These are phyloP conservation scores for Sinodicranocentrus sp. DNA, from an alignment of 2,888 invertebrate species.

Conservation along the genomic window DNA sequence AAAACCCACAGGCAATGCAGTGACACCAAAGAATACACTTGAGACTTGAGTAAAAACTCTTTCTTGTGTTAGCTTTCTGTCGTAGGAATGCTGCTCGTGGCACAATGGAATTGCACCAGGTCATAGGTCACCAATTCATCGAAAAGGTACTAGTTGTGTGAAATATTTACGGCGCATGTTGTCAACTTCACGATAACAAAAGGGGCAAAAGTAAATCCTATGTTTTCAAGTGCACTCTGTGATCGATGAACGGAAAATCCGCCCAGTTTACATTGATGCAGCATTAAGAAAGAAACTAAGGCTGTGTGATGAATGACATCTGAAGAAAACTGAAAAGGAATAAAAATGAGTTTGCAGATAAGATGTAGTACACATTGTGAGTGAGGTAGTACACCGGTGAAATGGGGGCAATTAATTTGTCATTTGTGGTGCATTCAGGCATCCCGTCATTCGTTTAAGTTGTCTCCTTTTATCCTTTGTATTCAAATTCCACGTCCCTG, in stretches of 20 bases:
- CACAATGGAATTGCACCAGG: neutral
- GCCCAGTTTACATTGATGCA: slow-evolving; percentile 32
- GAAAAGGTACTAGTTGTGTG: too few species aligned
- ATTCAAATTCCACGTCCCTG: too few species aligned
- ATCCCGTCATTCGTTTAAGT: too few species aligned
- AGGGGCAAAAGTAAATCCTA: too few species aligned
- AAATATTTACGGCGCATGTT: too few species aligned
- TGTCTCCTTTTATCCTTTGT: too few species aligned
- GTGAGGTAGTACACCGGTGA: neutral
- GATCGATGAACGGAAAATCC: slow-evolving; percentile 12
- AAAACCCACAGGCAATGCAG: too few species aligned
- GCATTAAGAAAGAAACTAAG: slow-evolving; percentile 4
- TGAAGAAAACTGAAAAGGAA: slow-evolving; percentile 6
- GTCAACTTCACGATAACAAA: too few species aligned
- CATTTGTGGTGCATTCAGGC: too few species aligned
- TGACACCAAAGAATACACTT: neutral
- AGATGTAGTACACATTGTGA: neutral
- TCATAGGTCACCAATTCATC: slow-evolving; percentile 27
- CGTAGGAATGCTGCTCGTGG: neutral
- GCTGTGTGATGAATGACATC: neutral
- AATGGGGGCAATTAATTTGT: slow-evolving; percentile 42
- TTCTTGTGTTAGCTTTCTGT: neutral
- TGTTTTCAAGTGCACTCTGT: slow-evolving; percentile 25
- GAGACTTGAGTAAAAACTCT: neutral
- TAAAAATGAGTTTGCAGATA: neutral